Evolutionary conservation across 2,113 vertebrate species (phyloP).

Genomic region (Gopherus flavomarginatus): DNA sequence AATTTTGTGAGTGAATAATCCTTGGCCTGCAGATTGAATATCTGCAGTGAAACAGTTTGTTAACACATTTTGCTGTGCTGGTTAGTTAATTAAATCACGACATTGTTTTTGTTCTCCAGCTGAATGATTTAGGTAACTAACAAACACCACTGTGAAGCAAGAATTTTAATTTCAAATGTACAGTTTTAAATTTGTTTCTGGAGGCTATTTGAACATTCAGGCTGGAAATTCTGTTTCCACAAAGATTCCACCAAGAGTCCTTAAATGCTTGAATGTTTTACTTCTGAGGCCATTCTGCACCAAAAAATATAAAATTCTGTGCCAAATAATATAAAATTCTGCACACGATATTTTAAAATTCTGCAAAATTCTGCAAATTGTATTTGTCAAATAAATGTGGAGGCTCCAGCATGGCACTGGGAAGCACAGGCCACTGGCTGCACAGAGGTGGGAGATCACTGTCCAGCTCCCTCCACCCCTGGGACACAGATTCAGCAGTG

Average conservation of each 20-base stretch:
- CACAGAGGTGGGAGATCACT: no score
- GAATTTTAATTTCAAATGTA: constrained; percentile 17
- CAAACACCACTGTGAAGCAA: fast-evolving
- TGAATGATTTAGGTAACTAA: neutral
- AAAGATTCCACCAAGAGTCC: neutral
- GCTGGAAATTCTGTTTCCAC: neutral
- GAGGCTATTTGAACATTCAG: neutral
- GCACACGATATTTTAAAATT: no score
- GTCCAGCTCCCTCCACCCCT: no score
- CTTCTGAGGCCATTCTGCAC: no score
- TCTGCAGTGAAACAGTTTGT: neutral
- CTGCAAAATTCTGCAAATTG: no score
- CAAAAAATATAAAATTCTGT: no score
- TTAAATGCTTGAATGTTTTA: neutral
- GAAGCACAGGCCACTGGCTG: no score
- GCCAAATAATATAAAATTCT: no score
- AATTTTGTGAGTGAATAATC: neutral
- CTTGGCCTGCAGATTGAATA: neutral
- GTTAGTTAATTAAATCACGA: neutral
- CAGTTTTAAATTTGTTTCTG: neutral
- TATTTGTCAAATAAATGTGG: no score
- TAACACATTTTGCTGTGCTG: neutral
- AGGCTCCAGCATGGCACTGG: no score
- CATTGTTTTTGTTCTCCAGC: neutral
- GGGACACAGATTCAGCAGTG: no score